Conservation (phyloP, 2,888 invertebrate genomes). For the Herminia tarsipennalis region DNA sequence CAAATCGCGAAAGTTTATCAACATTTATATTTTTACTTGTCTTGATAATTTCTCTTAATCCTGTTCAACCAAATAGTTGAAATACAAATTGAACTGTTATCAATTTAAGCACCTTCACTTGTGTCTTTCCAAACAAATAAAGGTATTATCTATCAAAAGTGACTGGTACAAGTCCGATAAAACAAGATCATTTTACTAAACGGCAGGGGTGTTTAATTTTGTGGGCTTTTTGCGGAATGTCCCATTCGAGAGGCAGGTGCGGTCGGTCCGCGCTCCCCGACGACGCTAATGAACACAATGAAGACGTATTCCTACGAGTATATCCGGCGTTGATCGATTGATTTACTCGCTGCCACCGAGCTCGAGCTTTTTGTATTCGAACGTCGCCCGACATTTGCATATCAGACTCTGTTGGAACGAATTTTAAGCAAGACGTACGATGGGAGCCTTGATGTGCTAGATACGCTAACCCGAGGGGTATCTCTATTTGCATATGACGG, state of each 20-base stretch:
- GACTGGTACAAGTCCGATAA: conserved; percentile 19
- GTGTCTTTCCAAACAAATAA: no score
- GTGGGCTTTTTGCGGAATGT: conserved; percentile 72
- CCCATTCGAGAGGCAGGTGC: conserved; percentile 76
- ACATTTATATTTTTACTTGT: no score
- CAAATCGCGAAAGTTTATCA: no score
- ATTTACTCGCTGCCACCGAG: conserved; percentile 85
- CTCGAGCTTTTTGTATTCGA: conserved; percentile 85
- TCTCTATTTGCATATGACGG: conserved; percentile 73
- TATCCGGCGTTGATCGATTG: conserved; percentile 86
- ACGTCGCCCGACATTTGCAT: conserved; percentile 82
- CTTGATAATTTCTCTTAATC: no score
- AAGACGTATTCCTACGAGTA: conserved; percentile 81
- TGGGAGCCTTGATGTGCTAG: conserved; percentile 68
- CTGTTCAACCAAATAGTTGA: no score
- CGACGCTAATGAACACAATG: conserved; percentile 85
- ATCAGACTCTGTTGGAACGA: conserved; percentile 74
- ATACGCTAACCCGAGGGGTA: conserved; percentile 63
- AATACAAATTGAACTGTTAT: no score
- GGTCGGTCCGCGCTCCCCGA: conserved; percentile 58
- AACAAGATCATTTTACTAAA: conserved; percentile 44
- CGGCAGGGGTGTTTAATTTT: conserved; percentile 59
- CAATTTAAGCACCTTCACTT: no score
- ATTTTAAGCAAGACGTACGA: conserved; percentile 77
- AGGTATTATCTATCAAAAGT: conserved; percentile 20